These are phyloP conservation scores for Leucophenga varia DNA, from an alignment of 1,140 invertebrate species.

Conservation along the genomic window DNA sequence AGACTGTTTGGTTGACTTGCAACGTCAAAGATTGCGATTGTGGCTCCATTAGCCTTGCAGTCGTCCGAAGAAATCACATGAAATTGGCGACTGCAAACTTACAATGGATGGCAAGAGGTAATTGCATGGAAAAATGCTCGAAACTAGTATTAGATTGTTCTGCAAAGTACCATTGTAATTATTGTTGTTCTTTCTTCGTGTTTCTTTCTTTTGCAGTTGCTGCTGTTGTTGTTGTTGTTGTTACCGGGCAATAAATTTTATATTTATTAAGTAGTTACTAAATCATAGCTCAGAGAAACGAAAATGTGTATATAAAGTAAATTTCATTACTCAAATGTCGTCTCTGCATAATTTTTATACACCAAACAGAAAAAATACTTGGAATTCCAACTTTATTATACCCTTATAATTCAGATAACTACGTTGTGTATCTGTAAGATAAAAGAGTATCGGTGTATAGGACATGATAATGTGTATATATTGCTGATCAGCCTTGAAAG, in stretches of 20 bases:
- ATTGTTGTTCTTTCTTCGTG: neutral
- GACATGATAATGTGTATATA: neutral
- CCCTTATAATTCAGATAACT: conserved; percentile 20
- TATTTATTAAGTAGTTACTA: conserved; percentile 54
- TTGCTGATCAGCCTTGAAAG: too few relatives aligned
- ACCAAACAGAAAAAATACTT: conserved; percentile 25
- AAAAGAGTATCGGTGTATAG: conserved; percentile 33
- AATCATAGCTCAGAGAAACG: conserved; percentile 46
- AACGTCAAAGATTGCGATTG: conserved; percentile 5
- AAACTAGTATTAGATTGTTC: conserved; percentile 6
- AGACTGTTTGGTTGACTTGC: too few relatives aligned
- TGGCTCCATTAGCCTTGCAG: conserved; percentile 25
- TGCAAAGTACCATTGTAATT: neutral
- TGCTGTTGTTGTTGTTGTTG: conserved; percentile 9
- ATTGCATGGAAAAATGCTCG: conserved; percentile 43
- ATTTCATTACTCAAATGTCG: too few relatives aligned
- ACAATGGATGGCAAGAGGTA: conserved; percentile 28
- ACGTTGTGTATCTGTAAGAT: conserved; percentile 22
- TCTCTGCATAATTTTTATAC: neutral
- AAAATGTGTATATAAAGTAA: too few relatives aligned
- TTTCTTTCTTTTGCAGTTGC: too few relatives aligned
- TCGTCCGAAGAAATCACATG: conserved; percentile 17
- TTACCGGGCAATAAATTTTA: conserved; percentile 48
- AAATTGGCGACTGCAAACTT: conserved; percentile 9
- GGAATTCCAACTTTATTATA: conserved; percentile 50